Percentiles rank a stretch among this genome's conserved stretches.
Evolutionary conservation across 35 echinoderm and acorn worm species (phyloP).

Genomic region (Ophioderma brevispina): DNA sequence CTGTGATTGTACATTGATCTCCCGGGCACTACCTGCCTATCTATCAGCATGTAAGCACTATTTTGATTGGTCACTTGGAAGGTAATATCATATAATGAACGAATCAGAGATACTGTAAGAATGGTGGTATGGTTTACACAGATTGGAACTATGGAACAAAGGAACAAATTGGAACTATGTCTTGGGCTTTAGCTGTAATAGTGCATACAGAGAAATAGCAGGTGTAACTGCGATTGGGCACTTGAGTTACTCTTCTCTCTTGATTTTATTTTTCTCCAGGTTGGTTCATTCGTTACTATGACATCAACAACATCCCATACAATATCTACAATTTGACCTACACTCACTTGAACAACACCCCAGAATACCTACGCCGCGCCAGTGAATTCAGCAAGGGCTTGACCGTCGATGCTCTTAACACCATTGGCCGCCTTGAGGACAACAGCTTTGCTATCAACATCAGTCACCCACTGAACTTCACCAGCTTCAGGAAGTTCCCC

Average conservation of each 20-base stretch:
- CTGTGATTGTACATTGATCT: too few relatives aligned
- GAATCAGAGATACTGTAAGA: too few relatives aligned
- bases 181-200: too few relatives aligned
- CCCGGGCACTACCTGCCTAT: too few relatives aligned
- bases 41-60: too few relatives aligned
- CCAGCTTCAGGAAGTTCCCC: constrained; percentile 81
- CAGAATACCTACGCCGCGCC: constrained; percentile 35
- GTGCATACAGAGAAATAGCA: too few relatives aligned
- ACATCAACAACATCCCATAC: constrained; percentile 58
- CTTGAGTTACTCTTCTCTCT: not conserved
- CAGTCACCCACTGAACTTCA: constrained; percentile 87
- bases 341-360: constrained; percentile 33
- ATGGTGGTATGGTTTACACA: too few relatives aligned
- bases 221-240: too few relatives aligned
- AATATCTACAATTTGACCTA: constrained; percentile 34
- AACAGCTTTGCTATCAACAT: constrained; percentile 92
- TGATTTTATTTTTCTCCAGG: constrained; percentile 27
- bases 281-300: constrained; percentile 74
- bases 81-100: too few relatives aligned
- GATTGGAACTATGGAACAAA: too few relatives aligned
- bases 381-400: constrained; percentile 28
- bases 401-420: constrained; percentile 46
- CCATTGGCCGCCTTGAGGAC: constrained; percentile 52
- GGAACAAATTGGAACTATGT: too few relatives aligned
- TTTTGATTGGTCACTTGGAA: too few relatives aligned